Evolutionary conservation across 2,113 vertebrate species (phyloP).

Genomic region (Triplophysa dalaica): DNA sequence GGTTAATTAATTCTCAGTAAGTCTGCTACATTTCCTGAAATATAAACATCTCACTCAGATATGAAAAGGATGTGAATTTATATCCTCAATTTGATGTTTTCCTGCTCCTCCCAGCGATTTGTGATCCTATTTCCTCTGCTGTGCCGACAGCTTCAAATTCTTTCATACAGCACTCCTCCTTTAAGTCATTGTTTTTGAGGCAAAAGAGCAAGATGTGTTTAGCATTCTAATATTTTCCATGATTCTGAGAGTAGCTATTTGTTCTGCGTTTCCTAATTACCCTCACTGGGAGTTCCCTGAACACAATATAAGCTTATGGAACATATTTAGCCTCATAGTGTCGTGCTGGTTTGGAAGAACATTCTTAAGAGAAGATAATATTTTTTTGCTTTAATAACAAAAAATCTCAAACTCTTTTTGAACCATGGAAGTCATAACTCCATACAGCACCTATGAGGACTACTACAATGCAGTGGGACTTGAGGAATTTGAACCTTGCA

Average conservation of each 20-base stretch:
- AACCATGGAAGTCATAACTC: constrained; percentile 24
- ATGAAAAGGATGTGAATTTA: too few species aligned
- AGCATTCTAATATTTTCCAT: background rate
- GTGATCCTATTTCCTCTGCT: background rate
- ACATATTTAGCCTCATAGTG: background rate
- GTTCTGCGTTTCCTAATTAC: background rate
- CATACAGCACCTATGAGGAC: constrained; percentile 22
- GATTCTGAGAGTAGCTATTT: background rate
- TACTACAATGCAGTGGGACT: constrained; percentile 50
- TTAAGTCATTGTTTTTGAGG: background rate
- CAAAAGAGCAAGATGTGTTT: background rate
- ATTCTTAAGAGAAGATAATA: background rate
- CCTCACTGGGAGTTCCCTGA: background rate
- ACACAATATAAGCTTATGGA: background rate
- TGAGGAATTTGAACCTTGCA: constrained; percentile 63
- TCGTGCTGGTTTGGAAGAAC: background rate
- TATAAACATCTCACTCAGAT: too few species aligned
- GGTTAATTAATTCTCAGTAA: too few species aligned
- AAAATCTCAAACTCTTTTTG: background rate
- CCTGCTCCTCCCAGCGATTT: constrained; percentile 6
- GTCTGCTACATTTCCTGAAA: too few species aligned
- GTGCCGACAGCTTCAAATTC: background rate
- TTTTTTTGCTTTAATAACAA: background rate
- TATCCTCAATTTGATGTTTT: background rate
- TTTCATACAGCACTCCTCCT: background rate